Percentiles rank a stretch among this genome's conserved stretches.
Conservation (phyloP, 2,888 invertebrate genomes). For the Gordius sp. region DNA sequence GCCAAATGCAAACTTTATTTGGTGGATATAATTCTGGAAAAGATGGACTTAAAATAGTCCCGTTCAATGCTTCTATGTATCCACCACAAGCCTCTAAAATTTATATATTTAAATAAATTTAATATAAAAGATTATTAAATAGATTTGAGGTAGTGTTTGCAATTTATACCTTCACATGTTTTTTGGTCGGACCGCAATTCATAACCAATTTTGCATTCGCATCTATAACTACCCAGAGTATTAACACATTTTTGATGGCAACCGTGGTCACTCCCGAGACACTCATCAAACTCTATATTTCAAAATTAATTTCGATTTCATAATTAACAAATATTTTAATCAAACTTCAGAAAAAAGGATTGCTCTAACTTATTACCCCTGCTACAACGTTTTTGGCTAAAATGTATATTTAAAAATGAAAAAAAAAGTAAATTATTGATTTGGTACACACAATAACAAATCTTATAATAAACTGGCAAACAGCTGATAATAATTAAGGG, state of each 20-base stretch:
- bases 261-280: constrained; percentile 55
- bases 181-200: constrained; percentile 88
- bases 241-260: constrained; percentile 89
- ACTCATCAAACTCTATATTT: constrained; percentile 77
- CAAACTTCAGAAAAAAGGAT: no score
- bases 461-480: no score
- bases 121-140: no score
- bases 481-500: no score
- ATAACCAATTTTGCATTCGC: constrained; percentile 75
- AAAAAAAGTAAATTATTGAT: not conserved
- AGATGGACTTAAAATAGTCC: constrained; percentile 77
- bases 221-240: constrained; percentile 54
- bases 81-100: constrained; percentile 77
- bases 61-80: constrained; percentile 55
- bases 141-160: no score
- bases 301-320: not conserved
- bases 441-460: not conserved
- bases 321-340: not conserved
- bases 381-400: not conserved
- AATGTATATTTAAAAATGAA: not conserved
- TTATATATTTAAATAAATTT: not conserved
- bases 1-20: constrained; percentile 89
- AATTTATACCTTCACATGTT: constrained; percentile 88
- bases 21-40: constrained; percentile 77
- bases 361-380: not conserved